Base-by-base conservation (phyloP, 2,888 invertebrate genomes). In the Hoplodrina blanda region DNA sequence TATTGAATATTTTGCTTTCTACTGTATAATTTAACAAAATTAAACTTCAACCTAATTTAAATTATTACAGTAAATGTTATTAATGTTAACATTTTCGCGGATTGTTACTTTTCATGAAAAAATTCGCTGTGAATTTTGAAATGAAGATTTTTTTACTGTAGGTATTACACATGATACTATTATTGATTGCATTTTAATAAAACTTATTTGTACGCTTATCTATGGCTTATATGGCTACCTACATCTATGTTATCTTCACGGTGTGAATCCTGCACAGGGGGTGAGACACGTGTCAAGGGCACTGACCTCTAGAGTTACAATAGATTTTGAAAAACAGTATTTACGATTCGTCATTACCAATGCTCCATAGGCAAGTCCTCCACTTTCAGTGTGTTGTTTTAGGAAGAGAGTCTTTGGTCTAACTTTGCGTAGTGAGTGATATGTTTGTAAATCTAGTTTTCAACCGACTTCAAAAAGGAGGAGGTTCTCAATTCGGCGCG, bases 1-100 rank as follows among this genome's bases (percentile, higher is more conserved):
- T 91, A 92, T 92, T 92, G 91, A 91, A 92, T 91, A 92, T 92
- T 91, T 92, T 91, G 86, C 87, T 88, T 88, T 85, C 86, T 46
- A 89, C 89, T 87, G 91, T 90, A 91, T 91, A 91, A 91, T 92
- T 90, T 88, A 84, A 85, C 80, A 83, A 89, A 90, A 90, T 89
- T 87, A 89, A 91, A 89, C 83, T 87, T 84, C 74, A 68, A 59
- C 68, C 65, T 73, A 81, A 76, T 76, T 84, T 76, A 73, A 82
- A 79, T 77, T 75, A 54, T 66, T 62, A 53, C 63, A 50, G 33
- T 64, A 37, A 55, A 73, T 50, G 30, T 54, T 75, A 57, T 65
- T 54, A 65, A 67, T 76, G 62, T 54, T 50, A 17, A 41, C n/a
- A 44, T 59, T 72, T 59, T 53, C 54, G 33, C 53, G 10, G 19